Evolutionary conservation across 1,140 invertebrate genomes (phyloP).

Genomic region (Drosophila novamexicana): DNA sequence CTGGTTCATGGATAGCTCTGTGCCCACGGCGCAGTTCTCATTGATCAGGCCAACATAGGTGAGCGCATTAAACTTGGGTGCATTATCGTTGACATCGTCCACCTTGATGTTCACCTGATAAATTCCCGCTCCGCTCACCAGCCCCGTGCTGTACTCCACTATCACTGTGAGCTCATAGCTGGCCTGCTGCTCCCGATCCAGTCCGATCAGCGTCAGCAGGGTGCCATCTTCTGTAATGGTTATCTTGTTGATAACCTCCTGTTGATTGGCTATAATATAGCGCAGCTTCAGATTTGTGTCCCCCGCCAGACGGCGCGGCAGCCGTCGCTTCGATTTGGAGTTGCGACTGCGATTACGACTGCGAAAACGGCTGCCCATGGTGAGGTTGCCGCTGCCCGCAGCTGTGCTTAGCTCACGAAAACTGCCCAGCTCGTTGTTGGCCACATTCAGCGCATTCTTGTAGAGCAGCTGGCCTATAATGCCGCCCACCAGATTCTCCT

Average conservation of each 20-base stretch:
- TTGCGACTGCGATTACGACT: conserved; percentile 62
- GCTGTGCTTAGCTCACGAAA: conserved; percentile 55
- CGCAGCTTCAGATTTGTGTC: conserved; percentile 84
- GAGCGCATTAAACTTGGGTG: conserved; percentile 90
- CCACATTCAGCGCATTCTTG: conserved; percentile 85
- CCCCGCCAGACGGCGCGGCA: conserved; percentile 54
- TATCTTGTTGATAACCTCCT: conserved; percentile 90
- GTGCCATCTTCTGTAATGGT: conserved; percentile 91
- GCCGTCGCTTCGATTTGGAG: conserved; percentile 55
- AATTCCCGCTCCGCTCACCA: conserved; percentile 88
- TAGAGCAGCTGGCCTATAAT: conserved; percentile 90
- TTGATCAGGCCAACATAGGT: conserved; percentile 91
- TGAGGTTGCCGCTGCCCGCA: conserved; percentile 46
- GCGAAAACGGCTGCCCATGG: conserved; percentile 64
- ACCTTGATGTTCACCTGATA: conserved; percentile 92
- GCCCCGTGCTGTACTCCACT: conserved; percentile 89
- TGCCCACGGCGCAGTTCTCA: conserved; percentile 91
- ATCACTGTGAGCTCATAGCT: conserved; percentile 92
- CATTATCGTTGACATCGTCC: conserved; percentile 96
- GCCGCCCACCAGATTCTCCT: conserved; percentile 91
- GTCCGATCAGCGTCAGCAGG: conserved; percentile 89
- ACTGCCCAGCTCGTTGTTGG: conserved; percentile 74
- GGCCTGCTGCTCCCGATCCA: conserved; percentile 91
- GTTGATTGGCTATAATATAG: conserved; percentile 92
- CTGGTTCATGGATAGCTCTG: conserved; percentile 89